Evolutionary conservation across 2,888 invertebrate species (phyloP).

Genomic region (Argyra leucocephala): DNA sequence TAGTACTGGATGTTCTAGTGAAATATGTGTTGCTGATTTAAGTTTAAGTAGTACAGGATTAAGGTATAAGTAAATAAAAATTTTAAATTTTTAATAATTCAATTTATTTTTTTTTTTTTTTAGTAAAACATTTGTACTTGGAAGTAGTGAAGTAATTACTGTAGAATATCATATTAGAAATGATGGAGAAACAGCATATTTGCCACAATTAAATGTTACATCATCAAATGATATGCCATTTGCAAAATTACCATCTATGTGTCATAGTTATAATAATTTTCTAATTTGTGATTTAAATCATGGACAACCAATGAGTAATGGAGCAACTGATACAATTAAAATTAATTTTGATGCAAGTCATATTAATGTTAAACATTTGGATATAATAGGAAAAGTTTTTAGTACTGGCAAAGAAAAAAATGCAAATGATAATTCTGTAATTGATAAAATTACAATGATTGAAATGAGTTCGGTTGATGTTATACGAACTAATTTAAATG

Average conservation of each 20-base stretch:
- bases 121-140: slow-evolving; percentile 23
- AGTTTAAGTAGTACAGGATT: slow-evolving; percentile 18
- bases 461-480: slow-evolving; percentile 42
- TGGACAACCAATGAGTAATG: slow-evolving; percentile 26
- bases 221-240: slow-evolving; percentile 30
- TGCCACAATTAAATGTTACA: slow-evolving; percentile 33
- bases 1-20: slow-evolving; percentile 24
- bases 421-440: slow-evolving; percentile 33
- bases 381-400: slow-evolving; percentile 37
- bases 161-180: slow-evolving; percentile 31
- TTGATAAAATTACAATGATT: slow-evolving; percentile 31
- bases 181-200: slow-evolving; percentile 39
- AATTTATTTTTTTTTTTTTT: slow-evolving; percentile 7
- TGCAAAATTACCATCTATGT: slow-evolving; percentile 25
- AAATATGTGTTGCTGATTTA: slow-evolving; percentile 25
- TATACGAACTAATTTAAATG: slow-evolving; percentile 23
- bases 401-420: slow-evolving; percentile 39
- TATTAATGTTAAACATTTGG: slow-evolving; percentile 32
- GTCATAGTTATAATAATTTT: slow-evolving; percentile 19
- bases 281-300: slow-evolving; percentile 23
- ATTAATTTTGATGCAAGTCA: slow-evolving; percentile 38
- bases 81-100: not conserved
- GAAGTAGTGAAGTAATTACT: slow-evolving; percentile 20
- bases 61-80: slow-evolving; percentile 15
- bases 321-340: slow-evolving; percentile 31